Conservation (phyloP, 2,797 vertebrate species). For the Chaunax sp. region DNA sequence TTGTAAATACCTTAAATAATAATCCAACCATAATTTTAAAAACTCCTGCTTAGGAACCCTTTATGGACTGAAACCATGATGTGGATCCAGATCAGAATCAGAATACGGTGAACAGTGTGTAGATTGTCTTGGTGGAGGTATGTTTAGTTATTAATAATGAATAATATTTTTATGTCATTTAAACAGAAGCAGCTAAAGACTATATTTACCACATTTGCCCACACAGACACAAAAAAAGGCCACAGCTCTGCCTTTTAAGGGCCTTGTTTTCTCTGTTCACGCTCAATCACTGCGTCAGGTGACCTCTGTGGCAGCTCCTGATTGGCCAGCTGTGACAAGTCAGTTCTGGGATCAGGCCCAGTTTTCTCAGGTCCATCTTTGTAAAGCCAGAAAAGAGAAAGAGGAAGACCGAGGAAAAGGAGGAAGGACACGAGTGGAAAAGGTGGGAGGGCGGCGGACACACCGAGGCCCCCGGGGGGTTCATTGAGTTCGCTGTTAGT, state of each 20-base stretch:
- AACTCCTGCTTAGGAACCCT: too few species aligned
- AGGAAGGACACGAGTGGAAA: constrained; percentile 54
- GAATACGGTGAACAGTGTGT: too few species aligned
- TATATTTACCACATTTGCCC: constrained; percentile 14
- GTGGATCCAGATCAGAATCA: too few species aligned
- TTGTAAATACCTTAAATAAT: too few species aligned
- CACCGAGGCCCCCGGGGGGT: constrained; percentile 76
- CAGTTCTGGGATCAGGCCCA: constrained; percentile 78
- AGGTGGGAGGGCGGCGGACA: constrained; percentile 64
- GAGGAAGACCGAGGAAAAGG: constrained; percentile 49
- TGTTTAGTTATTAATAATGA: too few species aligned
- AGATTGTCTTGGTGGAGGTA: too few species aligned
- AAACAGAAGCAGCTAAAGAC: too few species aligned
- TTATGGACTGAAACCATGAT: too few species aligned
- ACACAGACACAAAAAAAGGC: constrained; percentile 34
- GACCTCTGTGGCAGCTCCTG: constrained; percentile 57
- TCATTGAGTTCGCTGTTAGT: constrained; percentile 80
- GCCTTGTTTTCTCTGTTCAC: constrained; percentile 58
- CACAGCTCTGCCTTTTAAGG: constrained; percentile 52
- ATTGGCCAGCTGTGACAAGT: constrained; percentile 74
- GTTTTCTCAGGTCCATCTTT: constrained; percentile 73
- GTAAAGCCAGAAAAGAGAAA: constrained; percentile 31
- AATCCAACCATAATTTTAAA: too few species aligned
- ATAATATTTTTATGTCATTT: too few species aligned
- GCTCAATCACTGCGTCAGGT: constrained; percentile 68